These are phyloP conservation scores for Drosophila mimica DNA, from an alignment of 2,888 invertebrate species.

Conservation along the genomic window DNA sequence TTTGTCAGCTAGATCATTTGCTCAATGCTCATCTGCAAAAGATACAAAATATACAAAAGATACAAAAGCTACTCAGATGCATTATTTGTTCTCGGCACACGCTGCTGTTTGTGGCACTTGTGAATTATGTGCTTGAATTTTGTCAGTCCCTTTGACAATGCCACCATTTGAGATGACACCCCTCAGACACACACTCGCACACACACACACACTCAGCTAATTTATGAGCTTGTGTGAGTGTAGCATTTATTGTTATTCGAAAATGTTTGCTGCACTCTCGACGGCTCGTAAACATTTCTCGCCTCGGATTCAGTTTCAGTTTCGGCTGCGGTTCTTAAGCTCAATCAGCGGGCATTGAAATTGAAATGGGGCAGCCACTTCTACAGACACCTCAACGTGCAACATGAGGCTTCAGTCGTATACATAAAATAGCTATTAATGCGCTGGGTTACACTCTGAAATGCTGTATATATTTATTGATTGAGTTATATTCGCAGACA, in stretches of 20 bases:
- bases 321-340: slow-evolving; percentile 43
- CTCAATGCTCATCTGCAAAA: slow-evolving; percentile 12
- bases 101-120: slow-evolving; percentile 20
- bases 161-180: slow-evolving; percentile 59
- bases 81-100: slow-evolving; percentile 22
- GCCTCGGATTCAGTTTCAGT: slow-evolving; percentile 48
- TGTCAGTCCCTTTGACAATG: slow-evolving; percentile 42
- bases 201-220: slow-evolving; percentile 27
- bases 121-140: slow-evolving; percentile 33
- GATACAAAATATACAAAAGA: background rate
- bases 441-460: slow-evolving; percentile 3
- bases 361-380: slow-evolving; percentile 43
- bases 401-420: slow-evolving; percentile 26
- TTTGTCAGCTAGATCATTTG: slow-evolving; percentile 41
- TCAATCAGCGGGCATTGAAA: slow-evolving; percentile 61
- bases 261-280: slow-evolving; percentile 50
- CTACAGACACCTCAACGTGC: slow-evolving; percentile 23
- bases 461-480: background rate
- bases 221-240: slow-evolving; percentile 51
- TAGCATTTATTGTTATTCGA: slow-evolving; percentile 62
- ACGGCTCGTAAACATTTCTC: slow-evolving; percentile 51
- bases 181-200: slow-evolving; percentile 24
- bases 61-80: slow-evolving; percentile 32
- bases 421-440: slow-evolving; percentile 34
- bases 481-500: background rate